phyloP scores from a whole-genome alignment of 2,797 vertebrate genomes.

The Pseudomugil tenellus region DNA sequence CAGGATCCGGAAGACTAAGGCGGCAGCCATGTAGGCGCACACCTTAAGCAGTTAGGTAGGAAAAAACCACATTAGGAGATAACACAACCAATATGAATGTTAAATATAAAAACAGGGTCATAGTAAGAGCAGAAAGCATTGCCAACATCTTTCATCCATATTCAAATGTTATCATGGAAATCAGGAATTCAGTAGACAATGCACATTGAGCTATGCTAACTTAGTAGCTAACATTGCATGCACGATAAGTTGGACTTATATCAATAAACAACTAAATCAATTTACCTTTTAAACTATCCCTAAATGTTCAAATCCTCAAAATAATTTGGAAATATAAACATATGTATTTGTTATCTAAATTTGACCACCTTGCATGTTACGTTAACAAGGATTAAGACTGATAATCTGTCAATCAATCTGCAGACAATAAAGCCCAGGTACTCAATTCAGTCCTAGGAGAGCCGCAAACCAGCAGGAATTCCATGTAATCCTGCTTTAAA shows the following conservation, averaged over 20 bases:
- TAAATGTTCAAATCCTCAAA: neutral
- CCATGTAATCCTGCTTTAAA: too few relatives aligned
- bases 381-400: neutral
- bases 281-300: neutral
- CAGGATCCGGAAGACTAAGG: too few relatives aligned
- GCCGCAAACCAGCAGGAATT: too few relatives aligned
- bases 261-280: neutral
- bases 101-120: neutral
- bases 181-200: neutral
- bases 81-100: neutral
- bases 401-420: slow-evolving; percentile 3
- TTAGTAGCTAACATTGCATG: neutral
- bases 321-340: neutral
- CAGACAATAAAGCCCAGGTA: neutral
- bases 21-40: too few relatives aligned
- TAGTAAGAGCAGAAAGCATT: neutral
- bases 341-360: neutral
- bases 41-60: too few relatives aligned
- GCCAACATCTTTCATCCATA: neutral
- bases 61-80: too few relatives aligned
- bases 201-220: neutral
- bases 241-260: neutral
- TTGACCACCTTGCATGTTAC: neutral
- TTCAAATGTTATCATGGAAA: neutral
- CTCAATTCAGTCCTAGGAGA: too few relatives aligned